A percentile compares a stretch with the other conserved stretches of the same genome.
These are phyloP conservation scores for Danio choprae DNA, from an alignment of 2,797 vertebrate species.

Conservation along the genomic window DNA sequence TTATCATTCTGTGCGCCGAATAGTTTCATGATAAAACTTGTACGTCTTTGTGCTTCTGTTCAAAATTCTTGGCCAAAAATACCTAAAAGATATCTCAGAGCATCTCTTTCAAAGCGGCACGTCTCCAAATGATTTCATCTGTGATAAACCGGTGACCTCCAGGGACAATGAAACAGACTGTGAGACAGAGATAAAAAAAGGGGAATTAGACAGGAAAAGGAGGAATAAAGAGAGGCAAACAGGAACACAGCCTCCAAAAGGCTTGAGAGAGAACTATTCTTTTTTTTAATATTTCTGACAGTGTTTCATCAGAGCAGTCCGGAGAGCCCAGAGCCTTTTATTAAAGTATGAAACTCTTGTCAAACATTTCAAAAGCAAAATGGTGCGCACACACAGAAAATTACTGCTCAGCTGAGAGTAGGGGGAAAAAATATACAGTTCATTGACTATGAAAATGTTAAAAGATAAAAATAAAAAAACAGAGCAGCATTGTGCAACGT, in stretches of 20 bases:
- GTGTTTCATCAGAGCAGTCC: not conserved
- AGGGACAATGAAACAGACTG: not conserved
- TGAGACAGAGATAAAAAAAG: not conserved
- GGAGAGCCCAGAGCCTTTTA: not conserved
- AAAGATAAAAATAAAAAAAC: not conserved
- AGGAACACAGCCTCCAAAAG: not conserved
- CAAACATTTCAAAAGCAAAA: conserved; percentile 10
- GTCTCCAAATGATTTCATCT: not conserved
- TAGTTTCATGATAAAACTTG: too few relatives aligned
- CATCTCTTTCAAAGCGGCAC: not conserved
- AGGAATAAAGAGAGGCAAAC: not conserved
- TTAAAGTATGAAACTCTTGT: conserved; percentile 15
- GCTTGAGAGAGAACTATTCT: not conserved
- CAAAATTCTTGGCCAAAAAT: not conserved
- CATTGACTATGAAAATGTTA: not conserved
- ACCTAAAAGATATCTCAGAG: not conserved
- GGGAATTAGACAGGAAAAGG: not conserved
- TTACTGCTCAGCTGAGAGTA: not conserved
- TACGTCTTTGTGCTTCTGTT: not conserved
- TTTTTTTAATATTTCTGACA: not conserved
- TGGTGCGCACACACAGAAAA: not conserved
- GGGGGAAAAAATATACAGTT: not conserved
- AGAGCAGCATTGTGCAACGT: not conserved
- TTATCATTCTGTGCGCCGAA: too few relatives aligned
- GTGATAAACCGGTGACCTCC: conserved; percentile 14